Evolutionary conservation across 2,888 invertebrate genomes (phyloP).

Genomic region (Anaspis maculata): DNA sequence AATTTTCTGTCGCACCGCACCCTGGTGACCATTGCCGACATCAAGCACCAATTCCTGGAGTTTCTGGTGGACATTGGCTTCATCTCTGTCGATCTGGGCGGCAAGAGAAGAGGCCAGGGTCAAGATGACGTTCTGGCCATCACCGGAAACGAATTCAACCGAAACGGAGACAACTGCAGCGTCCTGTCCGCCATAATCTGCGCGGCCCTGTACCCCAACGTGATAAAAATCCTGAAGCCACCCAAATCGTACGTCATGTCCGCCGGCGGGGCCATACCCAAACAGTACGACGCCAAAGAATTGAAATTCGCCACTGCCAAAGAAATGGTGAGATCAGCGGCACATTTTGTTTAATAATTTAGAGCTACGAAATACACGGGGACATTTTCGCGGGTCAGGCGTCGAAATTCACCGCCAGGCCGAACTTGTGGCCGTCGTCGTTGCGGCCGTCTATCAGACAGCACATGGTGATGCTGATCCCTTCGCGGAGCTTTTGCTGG

Average conservation of each 20-base stretch:
- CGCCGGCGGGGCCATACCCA: conserved; percentile 65
- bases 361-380: no score
- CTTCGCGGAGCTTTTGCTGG: no score
- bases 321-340: conserved; percentile 59
- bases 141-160: conserved; percentile 48
- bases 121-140: conserved; percentile 53
- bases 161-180: conserved; percentile 64
- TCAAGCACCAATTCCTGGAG: conserved; percentile 74
- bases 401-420: no score
- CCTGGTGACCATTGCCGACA: conserved; percentile 75
- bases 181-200: conserved; percentile 78
- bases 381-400: no score
- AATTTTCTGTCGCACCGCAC: conserved; percentile 78
- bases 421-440: no score
- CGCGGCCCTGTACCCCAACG: conserved; percentile 88
- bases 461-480: no score
- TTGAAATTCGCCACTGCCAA: conserved; percentile 65
- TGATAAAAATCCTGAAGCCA: conserved; percentile 75
- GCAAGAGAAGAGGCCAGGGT: conserved; percentile 45
- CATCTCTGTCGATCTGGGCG: conserved; percentile 58
- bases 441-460: no score
- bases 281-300: conserved; percentile 61
- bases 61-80: conserved; percentile 71
- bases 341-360: conserved; percentile 7
- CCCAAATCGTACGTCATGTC: conserved; percentile 68